A percentile compares a stretch with the other conserved stretches of the same genome.
phyloP scores from a whole-genome alignment of 1,140 invertebrate genomes.

The Drosophila kurseongensis region DNA sequence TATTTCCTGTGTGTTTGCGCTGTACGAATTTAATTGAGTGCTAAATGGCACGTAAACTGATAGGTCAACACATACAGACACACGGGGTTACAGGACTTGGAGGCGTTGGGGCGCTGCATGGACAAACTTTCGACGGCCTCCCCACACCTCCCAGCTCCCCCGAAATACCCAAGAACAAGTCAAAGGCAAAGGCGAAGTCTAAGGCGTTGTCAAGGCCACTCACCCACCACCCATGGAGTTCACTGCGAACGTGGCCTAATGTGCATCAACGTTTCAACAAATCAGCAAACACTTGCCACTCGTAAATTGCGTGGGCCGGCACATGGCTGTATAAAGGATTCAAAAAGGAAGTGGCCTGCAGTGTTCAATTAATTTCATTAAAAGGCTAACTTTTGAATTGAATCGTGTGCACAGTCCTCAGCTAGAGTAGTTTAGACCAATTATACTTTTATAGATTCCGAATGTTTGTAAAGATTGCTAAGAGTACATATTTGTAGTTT shows the following conservation, averaged over 20 bases:
- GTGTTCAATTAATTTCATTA: slow-evolving; percentile 56
- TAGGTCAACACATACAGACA: slow-evolving; percentile 70
- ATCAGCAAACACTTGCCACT: slow-evolving; percentile 43
- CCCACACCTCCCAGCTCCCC: slow-evolving; percentile 1
- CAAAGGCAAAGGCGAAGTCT: slow-evolving; percentile 28
- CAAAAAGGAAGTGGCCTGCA: slow-evolving; percentile 6
- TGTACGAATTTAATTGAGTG: slow-evolving; percentile 83
- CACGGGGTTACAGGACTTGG: slow-evolving; percentile 13
- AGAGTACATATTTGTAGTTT: too few relatives aligned
- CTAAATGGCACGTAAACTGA: slow-evolving; percentile 84
- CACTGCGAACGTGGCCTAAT: slow-evolving; percentile 43
- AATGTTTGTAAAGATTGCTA: too few relatives aligned
- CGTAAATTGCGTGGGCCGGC: slow-evolving; percentile 49
- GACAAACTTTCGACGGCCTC: slow-evolving; percentile 55
- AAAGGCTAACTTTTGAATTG: slow-evolving; percentile 35
- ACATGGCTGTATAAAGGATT: slow-evolving; percentile 1
- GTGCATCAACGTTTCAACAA: slow-evolving; percentile 61
- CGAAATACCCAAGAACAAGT: neutral
- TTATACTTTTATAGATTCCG: too few relatives aligned
- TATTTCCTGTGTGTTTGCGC: slow-evolving; percentile 59
- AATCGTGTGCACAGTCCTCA: neutral
- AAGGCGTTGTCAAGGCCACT: slow-evolving; percentile 68
- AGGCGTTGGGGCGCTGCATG: slow-evolving; percentile 40
- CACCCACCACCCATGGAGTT: slow-evolving; percentile 4
- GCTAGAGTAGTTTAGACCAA: too few relatives aligned